A percentile compares a stretch with the other conserved stretches of the same genome.
Conservation (phyloP, 1,140 invertebrate genomes). For the Uloborus diversus region DNA sequence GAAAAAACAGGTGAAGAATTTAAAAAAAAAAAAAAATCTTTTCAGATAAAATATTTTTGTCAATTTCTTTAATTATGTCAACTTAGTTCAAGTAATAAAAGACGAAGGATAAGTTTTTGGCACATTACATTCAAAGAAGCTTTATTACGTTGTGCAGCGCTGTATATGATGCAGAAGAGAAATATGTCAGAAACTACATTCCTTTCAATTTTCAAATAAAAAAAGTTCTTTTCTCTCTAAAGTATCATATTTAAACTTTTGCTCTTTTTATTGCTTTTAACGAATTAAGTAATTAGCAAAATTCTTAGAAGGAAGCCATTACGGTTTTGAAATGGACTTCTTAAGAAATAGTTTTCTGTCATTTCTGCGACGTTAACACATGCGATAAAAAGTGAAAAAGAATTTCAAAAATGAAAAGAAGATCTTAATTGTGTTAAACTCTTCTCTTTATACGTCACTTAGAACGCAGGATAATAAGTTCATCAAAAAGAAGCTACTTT, state of each 20-base stretch:
- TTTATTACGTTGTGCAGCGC: no score
- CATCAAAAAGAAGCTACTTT: conserved; percentile 40
- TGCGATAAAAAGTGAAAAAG: conserved; percentile 24
- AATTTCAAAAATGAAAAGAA: conserved; percentile 10
- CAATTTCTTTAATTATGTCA: no score
- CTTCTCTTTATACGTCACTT: conserved; percentile 40
- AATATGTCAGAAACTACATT: no score
- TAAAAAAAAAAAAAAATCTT: no score
- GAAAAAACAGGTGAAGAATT: no score
- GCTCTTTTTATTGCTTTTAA: background rate
- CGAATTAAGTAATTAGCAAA: conserved; percentile 33
- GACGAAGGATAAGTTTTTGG: no score
- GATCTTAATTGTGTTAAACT: conserved; percentile 48
- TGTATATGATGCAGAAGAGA: no score
- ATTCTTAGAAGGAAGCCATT: background rate
- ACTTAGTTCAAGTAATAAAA: no score
- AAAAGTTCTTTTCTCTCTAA: background rate
- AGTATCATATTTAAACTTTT: conserved; percentile 10
- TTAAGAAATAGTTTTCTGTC: conserved; percentile 19
- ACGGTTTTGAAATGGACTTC: conserved; percentile 3
- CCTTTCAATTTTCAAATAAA: no score
- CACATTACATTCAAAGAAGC: no score
- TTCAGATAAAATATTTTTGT: no score
- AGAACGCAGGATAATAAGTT: conserved; percentile 45
- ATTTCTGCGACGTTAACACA: conserved; percentile 34